Conservation (phyloP, 64 coral and sea anemone species). For the Hydrozoanthus tunicans region DNA sequence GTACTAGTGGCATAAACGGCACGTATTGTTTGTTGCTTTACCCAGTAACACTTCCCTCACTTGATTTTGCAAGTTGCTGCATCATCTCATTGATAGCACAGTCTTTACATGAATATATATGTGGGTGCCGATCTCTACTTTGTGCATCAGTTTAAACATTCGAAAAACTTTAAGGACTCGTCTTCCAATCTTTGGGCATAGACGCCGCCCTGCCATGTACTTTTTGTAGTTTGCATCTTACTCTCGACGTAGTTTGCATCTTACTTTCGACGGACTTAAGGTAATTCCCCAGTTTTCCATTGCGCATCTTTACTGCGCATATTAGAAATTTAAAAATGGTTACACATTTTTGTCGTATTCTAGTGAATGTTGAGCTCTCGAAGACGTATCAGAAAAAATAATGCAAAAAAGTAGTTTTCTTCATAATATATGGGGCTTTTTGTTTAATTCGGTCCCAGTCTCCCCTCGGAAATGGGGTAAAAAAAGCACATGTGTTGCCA, state of each 20-base stretch:
- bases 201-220: neutral
- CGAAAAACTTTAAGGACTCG: neutral
- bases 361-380: no score
- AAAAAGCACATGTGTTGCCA: neutral
- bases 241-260: neutral
- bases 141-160: neutral
- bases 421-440: no score
- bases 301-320: no score
- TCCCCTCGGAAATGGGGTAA: no score
- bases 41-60: neutral
- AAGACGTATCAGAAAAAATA: no score
- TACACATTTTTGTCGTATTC: no score
- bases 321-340: no score
- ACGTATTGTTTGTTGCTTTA: neutral
- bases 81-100: constrained; percentile 20
- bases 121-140: neutral
- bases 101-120: neutral
- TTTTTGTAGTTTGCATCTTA: neutral
- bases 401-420: no score
- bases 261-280: no score
- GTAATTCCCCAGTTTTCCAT: no score
- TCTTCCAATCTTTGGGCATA: neutral
- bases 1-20: neutral
- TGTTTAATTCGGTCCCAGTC: no score
- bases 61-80: neutral